Evolutionary conservation across 2,888 invertebrate genomes (phyloP).

Genomic region (Temnothorax ravouxi): DNA sequence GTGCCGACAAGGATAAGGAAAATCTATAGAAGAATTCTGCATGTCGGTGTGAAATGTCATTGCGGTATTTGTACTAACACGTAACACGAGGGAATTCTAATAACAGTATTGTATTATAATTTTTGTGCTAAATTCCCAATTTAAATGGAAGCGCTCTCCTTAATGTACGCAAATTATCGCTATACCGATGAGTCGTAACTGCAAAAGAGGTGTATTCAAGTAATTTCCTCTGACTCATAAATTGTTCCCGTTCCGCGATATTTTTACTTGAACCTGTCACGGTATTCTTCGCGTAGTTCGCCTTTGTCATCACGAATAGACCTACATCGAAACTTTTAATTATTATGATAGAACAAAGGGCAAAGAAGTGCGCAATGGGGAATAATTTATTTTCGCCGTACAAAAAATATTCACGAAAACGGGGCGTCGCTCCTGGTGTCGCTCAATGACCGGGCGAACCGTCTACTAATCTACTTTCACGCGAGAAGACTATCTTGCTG

Average conservation of each 20-base stretch:
- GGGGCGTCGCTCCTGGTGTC: neutral
- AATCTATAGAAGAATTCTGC: neutral
- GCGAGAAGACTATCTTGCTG: neutral
- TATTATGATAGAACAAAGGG: neutral
- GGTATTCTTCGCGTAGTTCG: neutral
- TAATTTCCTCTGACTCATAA: neutral
- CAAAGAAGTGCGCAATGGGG: neutral
- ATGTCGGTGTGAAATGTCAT: neutral
- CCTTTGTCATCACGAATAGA: neutral
- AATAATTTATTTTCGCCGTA: neutral
- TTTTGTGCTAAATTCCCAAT: neutral
- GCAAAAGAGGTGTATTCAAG: neutral
- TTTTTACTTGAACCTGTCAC: neutral
- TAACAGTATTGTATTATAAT: too few relatives aligned
- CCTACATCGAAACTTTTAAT: neutral
- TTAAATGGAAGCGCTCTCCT: neutral
- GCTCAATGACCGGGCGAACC: neutral
- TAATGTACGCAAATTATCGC: neutral
- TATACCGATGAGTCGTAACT: neutral
- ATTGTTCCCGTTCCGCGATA: neutral
- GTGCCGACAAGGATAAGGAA: neutral
- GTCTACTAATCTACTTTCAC: neutral
- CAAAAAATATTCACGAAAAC: slow-evolving; percentile 10
- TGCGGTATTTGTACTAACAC: neutral
- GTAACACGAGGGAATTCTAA: neutral